Evolutionary conservation across 2,113 vertebrate genomes (phyloP), one percentile per base, ranked within the genome.

Genomic region (Lepus timidus): DNA sequence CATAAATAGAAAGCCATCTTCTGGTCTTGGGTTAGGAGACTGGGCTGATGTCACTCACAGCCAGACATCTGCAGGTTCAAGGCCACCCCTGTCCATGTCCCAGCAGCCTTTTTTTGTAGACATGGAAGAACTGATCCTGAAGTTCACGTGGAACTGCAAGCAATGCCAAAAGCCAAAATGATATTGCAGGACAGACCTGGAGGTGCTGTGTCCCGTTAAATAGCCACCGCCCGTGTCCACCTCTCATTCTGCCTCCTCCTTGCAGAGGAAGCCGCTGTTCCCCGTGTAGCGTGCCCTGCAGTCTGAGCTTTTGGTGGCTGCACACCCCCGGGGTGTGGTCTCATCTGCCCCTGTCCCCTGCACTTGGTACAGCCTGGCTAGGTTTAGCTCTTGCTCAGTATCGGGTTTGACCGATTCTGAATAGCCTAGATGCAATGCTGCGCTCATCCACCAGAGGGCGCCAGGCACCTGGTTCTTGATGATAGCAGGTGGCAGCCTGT

Each of bases 181-280:
- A 61, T 12, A 75, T 6, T 87, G 71, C 3, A 74, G 17, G 8
- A 55, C n/a, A 62, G 62, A 74, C 10, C n/a, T 31, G 27, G 33
- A 74, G 6, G 36, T 44, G 44, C 44, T 44, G 44, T 44, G 31
- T 19, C 16, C 23, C 39, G 29, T 70, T 75, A 22, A 70, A 44
- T 68, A 51, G 62, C 0, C 6, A 6, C 31, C 39, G 2, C 70
- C 64, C 23, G 31, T 14, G 1, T 62, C 4, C 12, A 23, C 17
- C 39, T 70, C 27, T 67, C 33, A 6, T 62, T 73, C 17, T 55
- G 84, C 4, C 22, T 9, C 73, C 16, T 62, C 4, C 31, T 31
- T 81, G 39, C 4, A 73, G 75, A 70, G 68, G 44, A 87, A 62
- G 20, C 13, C 76, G 9, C n/a, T 8, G 3, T n/a, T 31, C 44